Evolutionary conservation across 1,140 invertebrate genomes (phyloP).

Genomic region (Latrodectus geometricus): DNA sequence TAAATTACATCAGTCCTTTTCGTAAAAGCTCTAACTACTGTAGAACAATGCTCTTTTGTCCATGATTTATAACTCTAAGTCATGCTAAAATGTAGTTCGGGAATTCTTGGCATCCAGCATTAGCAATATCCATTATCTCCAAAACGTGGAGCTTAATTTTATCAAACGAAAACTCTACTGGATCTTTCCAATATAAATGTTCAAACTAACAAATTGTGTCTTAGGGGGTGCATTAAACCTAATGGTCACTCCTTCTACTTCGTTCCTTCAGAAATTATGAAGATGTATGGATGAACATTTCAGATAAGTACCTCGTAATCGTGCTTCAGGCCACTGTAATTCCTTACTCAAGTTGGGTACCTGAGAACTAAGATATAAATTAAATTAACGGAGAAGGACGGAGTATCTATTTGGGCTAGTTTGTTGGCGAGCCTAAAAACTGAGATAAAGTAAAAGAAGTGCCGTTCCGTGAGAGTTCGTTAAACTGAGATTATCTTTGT

Average conservation of each 20-base stretch:
- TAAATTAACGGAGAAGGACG: conserved; percentile 22
- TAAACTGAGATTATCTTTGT: background rate
- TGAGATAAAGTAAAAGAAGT: background rate
- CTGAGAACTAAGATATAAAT: conserved; percentile 25
- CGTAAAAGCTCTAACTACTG: background rate
- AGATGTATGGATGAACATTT: conserved; percentile 33
- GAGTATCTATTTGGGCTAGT: background rate
- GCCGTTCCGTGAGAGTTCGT: background rate
- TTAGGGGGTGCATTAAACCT: conserved; percentile 50
- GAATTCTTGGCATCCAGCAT: background rate
- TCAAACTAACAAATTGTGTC: conserved; percentile 53
- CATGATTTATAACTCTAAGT: background rate
- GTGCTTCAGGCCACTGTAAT: background rate
- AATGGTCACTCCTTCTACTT: conserved; percentile 32
- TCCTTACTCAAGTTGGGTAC: background rate
- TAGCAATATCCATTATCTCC: conserved; percentile 27
- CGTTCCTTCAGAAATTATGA: conserved; percentile 29
- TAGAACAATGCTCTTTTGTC: background rate
- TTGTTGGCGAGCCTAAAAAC: background rate
- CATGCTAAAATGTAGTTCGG: background rate
- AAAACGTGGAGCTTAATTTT: conserved; percentile 31
- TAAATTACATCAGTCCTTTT: background rate
- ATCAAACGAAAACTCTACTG: background rate
- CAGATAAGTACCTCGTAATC: conserved; percentile 48
- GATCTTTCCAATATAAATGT: conserved; percentile 13